Conservation (phyloP, 2,797 vertebrate species). For the Florisuga fusca region DNA sequence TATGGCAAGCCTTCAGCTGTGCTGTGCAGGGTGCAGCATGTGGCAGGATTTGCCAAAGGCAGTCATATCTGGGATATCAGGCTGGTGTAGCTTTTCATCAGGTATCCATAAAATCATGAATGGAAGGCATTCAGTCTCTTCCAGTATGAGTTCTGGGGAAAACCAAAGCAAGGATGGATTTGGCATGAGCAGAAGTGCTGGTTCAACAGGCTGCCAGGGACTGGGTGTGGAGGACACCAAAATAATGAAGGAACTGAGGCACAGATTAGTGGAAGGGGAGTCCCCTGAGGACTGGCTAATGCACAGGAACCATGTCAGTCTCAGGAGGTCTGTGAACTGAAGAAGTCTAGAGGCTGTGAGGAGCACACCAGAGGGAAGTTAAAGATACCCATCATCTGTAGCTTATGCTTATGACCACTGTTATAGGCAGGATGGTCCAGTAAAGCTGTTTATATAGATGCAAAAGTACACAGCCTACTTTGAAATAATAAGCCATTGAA, state of each 20-base stretch:
- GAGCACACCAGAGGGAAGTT: not conserved
- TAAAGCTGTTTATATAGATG: not conserved
- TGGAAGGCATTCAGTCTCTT: not conserved
- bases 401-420: not conserved
- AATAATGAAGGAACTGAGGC: not conserved
- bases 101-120: not conserved
- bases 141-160: not conserved
- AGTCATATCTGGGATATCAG: accelerated
- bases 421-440: not conserved
- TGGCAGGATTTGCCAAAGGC: not conserved
- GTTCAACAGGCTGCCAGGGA: not conserved
- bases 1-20: not conserved
- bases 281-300: not conserved
- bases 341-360: not conserved
- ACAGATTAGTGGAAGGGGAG: not conserved
- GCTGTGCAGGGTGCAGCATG: accelerated
- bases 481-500: not conserved
- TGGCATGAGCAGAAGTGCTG: too few species aligned
- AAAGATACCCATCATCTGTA: not conserved
- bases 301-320: not conserved
- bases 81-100: not conserved
- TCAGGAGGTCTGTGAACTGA: not conserved
- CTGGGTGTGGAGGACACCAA: not conserved
- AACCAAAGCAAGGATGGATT: not conserved
- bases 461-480: not conserved